A percentile compares a stretch with the other conserved stretches of the same genome.
phyloP scores from a whole-genome alignment of 2,888 invertebrate species.

The Eupithecia exiguata region DNA sequence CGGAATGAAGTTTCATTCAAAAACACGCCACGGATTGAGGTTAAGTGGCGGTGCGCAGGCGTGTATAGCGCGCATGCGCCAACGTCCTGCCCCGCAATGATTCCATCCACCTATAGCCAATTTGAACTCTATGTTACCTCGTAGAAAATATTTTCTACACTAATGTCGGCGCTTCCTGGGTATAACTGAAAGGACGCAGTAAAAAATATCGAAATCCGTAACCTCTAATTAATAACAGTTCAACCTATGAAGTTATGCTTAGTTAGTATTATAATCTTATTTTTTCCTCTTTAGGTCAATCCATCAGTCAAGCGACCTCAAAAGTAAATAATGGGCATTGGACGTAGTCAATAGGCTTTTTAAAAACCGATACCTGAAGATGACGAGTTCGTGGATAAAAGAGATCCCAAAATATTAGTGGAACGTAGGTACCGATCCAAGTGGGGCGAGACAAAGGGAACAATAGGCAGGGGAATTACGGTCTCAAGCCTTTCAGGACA shows the following conservation, averaged over 20 bases:
- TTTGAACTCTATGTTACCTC: conserved; percentile 63
- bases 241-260: conserved; percentile 30
- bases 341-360: conserved; percentile 42
- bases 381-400: conserved; percentile 47
- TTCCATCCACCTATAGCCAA: conserved; percentile 72
- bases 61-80: conserved; percentile 69
- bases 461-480: conserved; percentile 66
- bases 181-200: conserved; percentile 4
- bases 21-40: conserved; percentile 81
- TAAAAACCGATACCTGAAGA: conserved; percentile 49
- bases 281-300: conserved; percentile 37
- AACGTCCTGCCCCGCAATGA: conserved; percentile 68
- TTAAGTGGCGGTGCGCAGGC: conserved; percentile 78
- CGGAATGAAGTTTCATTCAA: conserved; percentile 79
- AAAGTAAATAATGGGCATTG: conserved; percentile 42
- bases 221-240: conserved; percentile 21
- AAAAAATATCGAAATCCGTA: conserved; percentile 11
- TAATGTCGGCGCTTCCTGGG: conserved; percentile 13
- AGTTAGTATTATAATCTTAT: conserved; percentile 38
- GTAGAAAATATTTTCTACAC: conserved; percentile 31
- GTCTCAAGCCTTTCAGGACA: conserved; percentile 59
- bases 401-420: conserved; percentile 50
- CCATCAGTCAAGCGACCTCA: conserved; percentile 40
- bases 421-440: conserved; percentile 49
- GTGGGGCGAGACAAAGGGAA: conserved; percentile 63